These are phyloP conservation scores for Poeciliopsis occidentalis DNA, from an alignment of 2,113 vertebrate genomes.

Conservation along the genomic window DNA sequence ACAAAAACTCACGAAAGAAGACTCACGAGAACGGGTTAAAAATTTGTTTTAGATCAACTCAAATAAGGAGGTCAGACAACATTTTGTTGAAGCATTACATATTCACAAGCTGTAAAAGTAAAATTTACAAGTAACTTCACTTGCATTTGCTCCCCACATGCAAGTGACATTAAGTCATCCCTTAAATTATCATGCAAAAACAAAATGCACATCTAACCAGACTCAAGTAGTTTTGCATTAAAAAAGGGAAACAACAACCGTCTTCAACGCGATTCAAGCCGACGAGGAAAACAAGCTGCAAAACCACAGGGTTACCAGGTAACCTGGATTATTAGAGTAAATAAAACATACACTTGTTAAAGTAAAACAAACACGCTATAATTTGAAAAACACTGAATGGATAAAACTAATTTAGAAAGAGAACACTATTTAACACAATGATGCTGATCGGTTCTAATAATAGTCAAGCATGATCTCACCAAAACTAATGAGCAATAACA, in stretches of 20 bases:
- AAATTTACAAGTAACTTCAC: too few species aligned
- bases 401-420: neutral
- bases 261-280: constrained; percentile 16
- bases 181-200: constrained; percentile 10
- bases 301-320: neutral
- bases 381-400: neutral
- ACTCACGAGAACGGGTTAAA: neutral
- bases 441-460: neutral
- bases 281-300: constrained; percentile 1
- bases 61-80: neutral
- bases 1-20: neutral
- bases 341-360: neutral
- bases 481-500: constrained; percentile 12
- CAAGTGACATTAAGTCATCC: neutral
- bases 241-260: constrained; percentile 13
- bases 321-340: neutral
- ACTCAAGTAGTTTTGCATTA: neutral
- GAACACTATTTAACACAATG: neutral
- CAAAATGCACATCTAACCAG: neutral
- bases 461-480: neutral
- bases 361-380: neutral
- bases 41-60: neutral
- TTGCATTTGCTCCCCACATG: neutral
- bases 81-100: too few species aligned
- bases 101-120: too few species aligned